phyloP scores from a whole-genome alignment of 2,113 vertebrate species.

The Oriolus oriolus region DNA sequence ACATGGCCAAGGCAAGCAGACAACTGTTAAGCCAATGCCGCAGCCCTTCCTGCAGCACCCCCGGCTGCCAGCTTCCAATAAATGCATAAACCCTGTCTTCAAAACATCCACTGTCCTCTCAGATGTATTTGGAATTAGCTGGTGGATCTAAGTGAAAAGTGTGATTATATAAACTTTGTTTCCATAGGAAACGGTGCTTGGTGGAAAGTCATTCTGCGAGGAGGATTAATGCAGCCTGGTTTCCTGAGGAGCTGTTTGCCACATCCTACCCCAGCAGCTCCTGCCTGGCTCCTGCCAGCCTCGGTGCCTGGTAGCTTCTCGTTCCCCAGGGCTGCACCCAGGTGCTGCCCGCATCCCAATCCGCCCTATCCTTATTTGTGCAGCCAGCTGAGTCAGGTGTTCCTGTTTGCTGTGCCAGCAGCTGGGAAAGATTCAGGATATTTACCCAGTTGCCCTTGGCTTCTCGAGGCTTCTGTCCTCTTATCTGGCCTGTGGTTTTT shows the following conservation, averaged over 20 bases:
- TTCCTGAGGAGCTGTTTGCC: background rate
- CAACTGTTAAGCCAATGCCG: background rate
- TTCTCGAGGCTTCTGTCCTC: background rate
- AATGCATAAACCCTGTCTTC: background rate
- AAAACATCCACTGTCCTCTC: background rate
- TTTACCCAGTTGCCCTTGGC: background rate
- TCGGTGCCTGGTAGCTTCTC: background rate
- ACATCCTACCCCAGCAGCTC: background rate
- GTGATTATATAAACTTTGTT: constrained; percentile 19
- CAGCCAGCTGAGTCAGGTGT: background rate
- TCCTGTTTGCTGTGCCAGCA: background rate
- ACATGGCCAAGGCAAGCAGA: background rate
- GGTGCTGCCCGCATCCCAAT: rapidly evolving
- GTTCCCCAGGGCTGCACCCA: background rate
- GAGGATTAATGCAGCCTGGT: background rate
- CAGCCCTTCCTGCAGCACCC: background rate
- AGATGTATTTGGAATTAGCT: background rate
- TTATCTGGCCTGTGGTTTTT: background rate
- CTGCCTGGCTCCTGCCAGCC: background rate
- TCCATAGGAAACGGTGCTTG: background rate
- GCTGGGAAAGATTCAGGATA: background rate
- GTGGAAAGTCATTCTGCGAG: background rate
- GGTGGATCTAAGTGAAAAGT: background rate
- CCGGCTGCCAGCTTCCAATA: background rate
- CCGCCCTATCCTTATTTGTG: background rate